Evolutionary conservation across 2,797 vertebrate genomes (phyloP).

Genomic region (Rhyacichthys aspro): DNA sequence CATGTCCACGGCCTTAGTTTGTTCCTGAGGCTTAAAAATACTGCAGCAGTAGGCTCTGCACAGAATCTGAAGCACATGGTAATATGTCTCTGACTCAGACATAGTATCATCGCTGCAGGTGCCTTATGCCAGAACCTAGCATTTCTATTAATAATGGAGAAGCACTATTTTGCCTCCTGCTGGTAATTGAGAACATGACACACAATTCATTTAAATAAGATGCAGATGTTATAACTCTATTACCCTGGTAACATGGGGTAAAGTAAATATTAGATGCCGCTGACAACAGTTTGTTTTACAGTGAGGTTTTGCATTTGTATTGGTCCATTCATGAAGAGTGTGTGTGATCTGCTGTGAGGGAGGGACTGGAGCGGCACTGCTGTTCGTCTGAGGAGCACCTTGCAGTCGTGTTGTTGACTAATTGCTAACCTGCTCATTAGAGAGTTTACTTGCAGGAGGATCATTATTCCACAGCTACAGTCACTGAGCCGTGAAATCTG

Average conservation of each 20-base stretch:
- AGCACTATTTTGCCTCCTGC: slow-evolving; percentile 52
- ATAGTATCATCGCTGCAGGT: slow-evolving; percentile 7
- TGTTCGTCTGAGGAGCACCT: slow-evolving; percentile 8
- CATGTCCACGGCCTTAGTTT: too few relatives aligned
- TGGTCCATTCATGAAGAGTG: slow-evolving; percentile 15
- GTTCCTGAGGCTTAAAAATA: too few relatives aligned
- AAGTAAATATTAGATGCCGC: slow-evolving; percentile 5
- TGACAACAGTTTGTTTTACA: slow-evolving; percentile 31
- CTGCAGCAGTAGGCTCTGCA: too few relatives aligned
- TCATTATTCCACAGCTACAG: slow-evolving; percentile 35
- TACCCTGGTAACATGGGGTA: neutral
- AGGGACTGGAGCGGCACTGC: slow-evolving; percentile 12
- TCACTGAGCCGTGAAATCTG: slow-evolving; percentile 29
- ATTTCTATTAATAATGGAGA: slow-evolving; percentile 5
- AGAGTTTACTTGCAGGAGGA: slow-evolving; percentile 7
- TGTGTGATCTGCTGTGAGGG: slow-evolving; percentile 7
- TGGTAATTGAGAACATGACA: slow-evolving; percentile 55
- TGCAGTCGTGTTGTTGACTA: slow-evolving; percentile 13
- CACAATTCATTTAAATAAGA: slow-evolving; percentile 14
- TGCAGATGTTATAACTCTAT: neutral
- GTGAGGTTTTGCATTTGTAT: slow-evolving; percentile 18
- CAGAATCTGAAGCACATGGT: too few relatives aligned
- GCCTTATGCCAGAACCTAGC: slow-evolving; percentile 9
- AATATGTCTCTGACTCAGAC: neutral
- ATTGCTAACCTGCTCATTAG: slow-evolving; percentile 43